Evolutionary conservation across 2,888 invertebrate genomes (phyloP).

Genomic region (Leptinotarsa haldemani): DNA sequence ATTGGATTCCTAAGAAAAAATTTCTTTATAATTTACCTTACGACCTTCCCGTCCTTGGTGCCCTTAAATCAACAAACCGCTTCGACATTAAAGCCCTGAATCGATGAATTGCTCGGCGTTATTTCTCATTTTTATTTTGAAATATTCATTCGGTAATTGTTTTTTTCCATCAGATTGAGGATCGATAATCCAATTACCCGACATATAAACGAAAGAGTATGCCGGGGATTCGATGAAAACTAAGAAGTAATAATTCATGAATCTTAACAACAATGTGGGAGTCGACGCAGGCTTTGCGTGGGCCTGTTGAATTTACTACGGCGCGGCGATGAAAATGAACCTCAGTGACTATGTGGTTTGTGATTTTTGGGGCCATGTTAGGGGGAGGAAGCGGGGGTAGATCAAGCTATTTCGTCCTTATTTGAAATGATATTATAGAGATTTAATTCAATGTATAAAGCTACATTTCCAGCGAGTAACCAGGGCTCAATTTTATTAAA

Average conservation of each 20-base stretch:
- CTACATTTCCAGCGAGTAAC: too few species aligned
- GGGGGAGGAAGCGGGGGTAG: neutral
- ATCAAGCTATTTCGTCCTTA: too few species aligned
- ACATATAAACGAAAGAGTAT: conserved; percentile 8
- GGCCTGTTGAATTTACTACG: conserved; percentile 35
- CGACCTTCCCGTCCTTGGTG: neutral
- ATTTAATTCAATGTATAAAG: too few species aligned
- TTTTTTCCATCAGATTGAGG: conserved; percentile 18
- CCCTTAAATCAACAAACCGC: conserved; percentile 1
- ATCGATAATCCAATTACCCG: conserved; percentile 37
- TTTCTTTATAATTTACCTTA: too few species aligned
- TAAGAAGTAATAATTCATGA: conserved; percentile 47
- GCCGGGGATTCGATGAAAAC: conserved; percentile 16
- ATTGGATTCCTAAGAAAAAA: too few species aligned
- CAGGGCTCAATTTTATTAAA: too few species aligned
- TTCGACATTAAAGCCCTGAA: conserved; percentile 9
- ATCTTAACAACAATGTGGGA: conserved; percentile 53
- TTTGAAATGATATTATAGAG: too few species aligned
- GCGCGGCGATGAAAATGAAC: conserved; percentile 23
- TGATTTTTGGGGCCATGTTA: conserved; percentile 2
- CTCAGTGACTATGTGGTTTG: neutral
- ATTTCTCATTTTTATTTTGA: conserved; percentile 25
- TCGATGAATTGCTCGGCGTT: conserved; percentile 25
- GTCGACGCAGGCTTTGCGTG: conserved; percentile 50
- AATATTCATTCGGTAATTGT: conserved; percentile 31